These are phyloP conservation scores for Sarcophaga variegata DNA, from an alignment of 2,888 invertebrate genomes.

Conservation along the genomic window DNA sequence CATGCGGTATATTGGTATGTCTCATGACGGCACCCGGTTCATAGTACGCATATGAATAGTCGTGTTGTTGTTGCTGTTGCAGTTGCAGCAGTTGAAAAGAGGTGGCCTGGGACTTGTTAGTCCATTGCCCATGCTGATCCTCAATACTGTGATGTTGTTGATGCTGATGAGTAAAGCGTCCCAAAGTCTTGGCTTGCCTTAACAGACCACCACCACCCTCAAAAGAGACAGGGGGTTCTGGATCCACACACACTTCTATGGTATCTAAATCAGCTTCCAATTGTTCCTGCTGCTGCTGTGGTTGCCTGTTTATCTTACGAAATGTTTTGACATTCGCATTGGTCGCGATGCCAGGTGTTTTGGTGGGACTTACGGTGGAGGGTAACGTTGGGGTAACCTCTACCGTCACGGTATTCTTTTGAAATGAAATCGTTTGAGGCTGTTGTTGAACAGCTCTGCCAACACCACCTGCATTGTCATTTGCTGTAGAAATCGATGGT, in stretches of 20 bases:
- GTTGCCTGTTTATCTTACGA: conserved; percentile 57
- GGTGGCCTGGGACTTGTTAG: conserved; percentile 71
- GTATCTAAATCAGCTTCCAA: conserved; percentile 79
- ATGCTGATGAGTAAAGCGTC: conserved; percentile 46
- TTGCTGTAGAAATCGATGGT: conserved; percentile 27
- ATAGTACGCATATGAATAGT: conserved; percentile 93
- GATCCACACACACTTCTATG: conserved; percentile 80
- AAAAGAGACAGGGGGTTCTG: conserved; percentile 71
- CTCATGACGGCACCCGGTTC: conserved; percentile 86
- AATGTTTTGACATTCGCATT: conserved; percentile 56
- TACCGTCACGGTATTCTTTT: conserved; percentile 51
- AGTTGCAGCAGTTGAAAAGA: conserved; percentile 72
- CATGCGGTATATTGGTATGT: conserved; percentile 86
- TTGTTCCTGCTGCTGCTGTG: conserved; percentile 38
- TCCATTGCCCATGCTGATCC: conserved; percentile 68
- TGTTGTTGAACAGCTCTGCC: neutral
- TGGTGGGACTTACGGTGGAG: conserved; percentile 55
- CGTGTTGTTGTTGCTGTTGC: conserved; percentile 80
- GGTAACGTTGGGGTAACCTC: conserved; percentile 55
- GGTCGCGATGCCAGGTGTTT: conserved; percentile 32
- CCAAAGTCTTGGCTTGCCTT: conserved; percentile 71
- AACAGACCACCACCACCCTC: conserved; percentile 49
- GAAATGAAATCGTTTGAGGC: conserved; percentile 44
- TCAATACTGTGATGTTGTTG: conserved; percentile 58
- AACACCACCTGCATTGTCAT: neutral